Percentiles rank a stretch among this genome's conserved stretches.
Conservation (phyloP, 64 coral and sea anemone genomes). For the Stylophora pistillata region DNA sequence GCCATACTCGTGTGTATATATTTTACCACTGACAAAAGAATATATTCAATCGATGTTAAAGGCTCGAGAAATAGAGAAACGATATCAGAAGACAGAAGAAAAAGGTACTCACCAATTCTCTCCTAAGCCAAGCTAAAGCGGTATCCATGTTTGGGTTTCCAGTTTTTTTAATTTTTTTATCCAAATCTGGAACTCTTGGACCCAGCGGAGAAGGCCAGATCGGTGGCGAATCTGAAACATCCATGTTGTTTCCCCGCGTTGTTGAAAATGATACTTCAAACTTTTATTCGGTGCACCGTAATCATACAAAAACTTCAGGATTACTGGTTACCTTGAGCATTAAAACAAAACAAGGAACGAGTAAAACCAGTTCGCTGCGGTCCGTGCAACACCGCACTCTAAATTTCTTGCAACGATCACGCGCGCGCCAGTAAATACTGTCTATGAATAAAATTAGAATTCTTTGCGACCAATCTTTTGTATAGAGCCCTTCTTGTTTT, state of each 20-base stretch:
- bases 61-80: neutral
- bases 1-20: too few species aligned
- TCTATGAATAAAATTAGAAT: conserved; percentile 30
- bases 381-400: neutral
- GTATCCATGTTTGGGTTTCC: conserved; percentile 31
- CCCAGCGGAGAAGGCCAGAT: conserved; percentile 66
- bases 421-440: neutral
- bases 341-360: neutral
- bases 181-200: conserved; percentile 61
- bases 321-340: neutral
- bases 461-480: neutral
- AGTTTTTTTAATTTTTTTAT: conserved; percentile 17
- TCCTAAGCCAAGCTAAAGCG: conserved; percentile 58
- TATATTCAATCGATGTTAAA: conserved; percentile 23
- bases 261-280: neutral
- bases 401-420: neutral
- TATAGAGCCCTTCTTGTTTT: conserved; percentile 45
- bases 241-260: neutral
- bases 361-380: too few species aligned
- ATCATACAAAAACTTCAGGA: neutral
- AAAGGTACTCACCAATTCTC: conserved; percentile 79
- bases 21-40: neutral
- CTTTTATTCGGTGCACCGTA: neutral
- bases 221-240: conserved; percentile 21
- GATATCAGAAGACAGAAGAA: neutral